Base-by-base conservation (phyloP, 2,888 invertebrate genomes). In the Synergus itoensis region DNA sequence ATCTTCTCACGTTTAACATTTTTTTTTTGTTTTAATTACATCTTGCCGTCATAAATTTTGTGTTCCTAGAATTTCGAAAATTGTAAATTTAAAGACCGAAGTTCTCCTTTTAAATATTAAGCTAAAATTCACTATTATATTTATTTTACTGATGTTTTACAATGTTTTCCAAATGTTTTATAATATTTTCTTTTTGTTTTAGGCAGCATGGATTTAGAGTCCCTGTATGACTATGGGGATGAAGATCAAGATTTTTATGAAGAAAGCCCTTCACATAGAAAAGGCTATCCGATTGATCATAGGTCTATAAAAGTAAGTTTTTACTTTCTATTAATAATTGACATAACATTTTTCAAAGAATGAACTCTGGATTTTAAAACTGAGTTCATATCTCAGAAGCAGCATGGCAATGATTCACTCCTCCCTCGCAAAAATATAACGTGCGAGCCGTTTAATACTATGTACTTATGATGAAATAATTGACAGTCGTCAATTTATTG, bases 221-320 rank as follows among this genome's bases (percentile, higher is more conserved):
- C 92, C 88, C 88, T 92, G 87, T 92, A 94, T 90, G 95, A 96
- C 91, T 95, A 95, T 91, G 95, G 94, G 83, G 94, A 95, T 87
- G 95, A 96, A 88, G 95, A 95, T 89, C 94, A 96, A 83, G 95
- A 95, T 85, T 96, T 96, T 91, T 96, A 95, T 92, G 95, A 95
- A 87, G 94, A 94, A 67, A 94, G 93, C 82, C 93, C 94, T 60
- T 90, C 90, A 63, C 88, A 87, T 48, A 88, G 92, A 82, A 92
- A 92, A 79, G 89, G 90, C 77, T 91, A 91, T 81, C 91, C 91
- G 21, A 92, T 91, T 83, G 91, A 91, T 86, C 91, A 91, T 80
- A 87, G 92, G 83, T 88, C 88, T 43, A 89, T 91, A 77, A 92
- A 92, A 88, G 92, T 92, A 81, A 86, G 86, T 81, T 62, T 60